Evolutionary conservation across 2,888 invertebrate genomes (phyloP), one percentile per base, ranked within the genome.

Genomic region (Leptura quadrifasciata): DNA sequence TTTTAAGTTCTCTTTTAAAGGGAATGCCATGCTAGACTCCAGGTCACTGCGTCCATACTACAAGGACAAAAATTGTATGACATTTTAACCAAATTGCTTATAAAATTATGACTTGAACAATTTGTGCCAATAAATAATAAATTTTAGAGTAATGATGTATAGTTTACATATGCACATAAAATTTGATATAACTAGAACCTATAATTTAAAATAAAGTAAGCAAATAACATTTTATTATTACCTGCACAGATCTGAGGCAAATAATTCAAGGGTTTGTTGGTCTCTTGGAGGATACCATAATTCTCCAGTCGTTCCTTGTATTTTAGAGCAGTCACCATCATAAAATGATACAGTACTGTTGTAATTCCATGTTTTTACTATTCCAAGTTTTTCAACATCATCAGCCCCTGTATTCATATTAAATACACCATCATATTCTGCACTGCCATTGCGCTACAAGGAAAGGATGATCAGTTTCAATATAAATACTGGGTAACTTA

Each of bases 161-260:
- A n/a, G n/a, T n/a, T n/a, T n/a, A n/a, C n/a, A n/a, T n/a, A n/a
- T n/a, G n/a, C n/a, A n/a, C n/a, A n/a, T n/a, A n/a, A n/a, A n/a
- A n/a, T n/a, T n/a, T n/a, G n/a, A n/a, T n/a, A n/a, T n/a, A n/a
- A n/a, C n/a, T n/a, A n/a, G n/a, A n/a, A n/a, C n/a, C n/a, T 31
- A 31, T 6, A 31, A 31, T 31, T 31, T 31, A 64, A 61, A 47
- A 27, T 24, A 35, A 18, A 31, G 10, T 12, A 60, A n/a, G 21
- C 12, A 17, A 58, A 60, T 39, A 24, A 57, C 8, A 17, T 24
- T 75, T 21, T 58, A 24, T n/a, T n/a, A 24, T 71, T 85, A 95
- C 93, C 95, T 93, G 91, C 96, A 96, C 76, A 96, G 90, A 89
- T 96, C 96, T 0, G 95, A 90, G 0, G 94, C 92, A 88, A 95